Conservation (phyloP, 1,140 invertebrate genomes). For the Microplitis demolitor region DNA sequence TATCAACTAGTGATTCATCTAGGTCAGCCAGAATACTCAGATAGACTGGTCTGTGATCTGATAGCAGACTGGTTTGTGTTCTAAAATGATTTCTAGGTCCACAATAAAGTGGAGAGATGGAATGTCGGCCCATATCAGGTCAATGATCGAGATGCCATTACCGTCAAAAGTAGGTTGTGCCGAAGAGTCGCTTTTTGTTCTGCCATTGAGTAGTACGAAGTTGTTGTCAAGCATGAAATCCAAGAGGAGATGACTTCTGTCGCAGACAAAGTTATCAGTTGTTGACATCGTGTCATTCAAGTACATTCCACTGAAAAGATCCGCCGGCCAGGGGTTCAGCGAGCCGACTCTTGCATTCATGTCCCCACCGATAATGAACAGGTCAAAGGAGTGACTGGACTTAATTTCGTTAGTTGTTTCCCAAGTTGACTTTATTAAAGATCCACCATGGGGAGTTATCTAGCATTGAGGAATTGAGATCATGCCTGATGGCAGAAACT, state of each 20-base stretch:
- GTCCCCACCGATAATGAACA: constrained; percentile 10
- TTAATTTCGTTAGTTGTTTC: no score
- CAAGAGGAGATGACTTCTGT: neutral
- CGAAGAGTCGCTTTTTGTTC: constrained; percentile 9
- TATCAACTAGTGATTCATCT: no score
- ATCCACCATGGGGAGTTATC: no score
- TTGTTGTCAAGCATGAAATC: constrained; percentile 17
- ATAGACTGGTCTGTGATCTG: no score
- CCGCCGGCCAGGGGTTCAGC: neutral
- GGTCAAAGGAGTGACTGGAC: neutral
- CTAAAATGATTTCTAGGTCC: neutral
- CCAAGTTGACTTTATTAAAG: no score
- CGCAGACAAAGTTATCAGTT: neutral
- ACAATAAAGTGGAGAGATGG: neutral
- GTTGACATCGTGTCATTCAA: neutral
- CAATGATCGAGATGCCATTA: neutral
- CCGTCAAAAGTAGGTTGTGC: neutral
- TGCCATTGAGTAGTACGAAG: constrained; percentile 13
- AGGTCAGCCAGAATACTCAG: no score
- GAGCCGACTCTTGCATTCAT: constrained; percentile 15
- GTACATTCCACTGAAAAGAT: neutral
- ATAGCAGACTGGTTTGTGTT: no score
- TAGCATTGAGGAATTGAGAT: no score
- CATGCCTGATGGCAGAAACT: no score
- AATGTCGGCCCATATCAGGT: constrained; percentile 3